Evolutionary conservation across 2,888 invertebrate species (phyloP).

Genomic region (Therioaphis trifolii): DNA sequence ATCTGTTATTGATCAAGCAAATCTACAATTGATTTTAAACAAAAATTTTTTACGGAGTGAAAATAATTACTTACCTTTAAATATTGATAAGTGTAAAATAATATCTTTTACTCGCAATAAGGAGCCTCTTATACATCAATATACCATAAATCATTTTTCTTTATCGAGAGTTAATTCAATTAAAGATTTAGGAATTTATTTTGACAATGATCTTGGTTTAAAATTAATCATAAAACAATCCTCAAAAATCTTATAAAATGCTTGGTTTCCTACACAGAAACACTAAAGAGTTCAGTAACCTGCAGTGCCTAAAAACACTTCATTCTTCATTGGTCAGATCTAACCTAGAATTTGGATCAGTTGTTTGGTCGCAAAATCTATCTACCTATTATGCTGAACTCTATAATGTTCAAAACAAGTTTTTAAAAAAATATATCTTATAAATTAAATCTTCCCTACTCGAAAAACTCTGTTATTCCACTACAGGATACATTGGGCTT

Average conservation of each 20-base stretch:
- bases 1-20: not conserved
- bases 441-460: too few species aligned
- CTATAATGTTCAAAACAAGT: not conserved
- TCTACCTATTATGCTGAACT: not conserved
- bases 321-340: not conserved
- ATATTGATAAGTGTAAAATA: not conserved
- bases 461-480: too few species aligned
- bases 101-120: not conserved
- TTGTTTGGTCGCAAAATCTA: not conserved
- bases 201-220: slow-evolving; percentile 2
- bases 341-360: not conserved
- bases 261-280: too few species aligned
- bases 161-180: not conserved
- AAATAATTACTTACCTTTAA: not conserved
- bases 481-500: not conserved
- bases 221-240: too few species aligned
- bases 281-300: too few species aligned
- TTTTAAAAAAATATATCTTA: slow-evolving; percentile 2
- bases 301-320: slow-evolving; percentile 1
- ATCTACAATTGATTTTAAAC: not conserved
- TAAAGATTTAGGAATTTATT: too few species aligned
- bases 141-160: not conserved
- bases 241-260: too few species aligned
- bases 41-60: not conserved
- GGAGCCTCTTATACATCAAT: not conserved